Base-by-base conservation (phyloP, 2,797 vertebrate genomes). In the Leptoclinus maculatus region DNA sequence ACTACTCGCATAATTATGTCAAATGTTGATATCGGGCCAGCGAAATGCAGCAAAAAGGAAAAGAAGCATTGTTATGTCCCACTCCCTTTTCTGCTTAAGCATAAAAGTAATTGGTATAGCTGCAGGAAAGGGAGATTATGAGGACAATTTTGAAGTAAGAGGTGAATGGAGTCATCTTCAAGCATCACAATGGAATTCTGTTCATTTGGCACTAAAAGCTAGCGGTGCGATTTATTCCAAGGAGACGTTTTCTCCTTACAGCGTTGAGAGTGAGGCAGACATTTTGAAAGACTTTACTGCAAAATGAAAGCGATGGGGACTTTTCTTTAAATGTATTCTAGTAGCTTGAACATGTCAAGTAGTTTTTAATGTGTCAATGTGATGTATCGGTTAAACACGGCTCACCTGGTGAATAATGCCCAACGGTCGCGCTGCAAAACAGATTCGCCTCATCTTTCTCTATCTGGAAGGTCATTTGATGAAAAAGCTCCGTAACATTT, bases 301-400 rank as follows among this genome's bases (percentile, higher is more conserved):
- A 1, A 49, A 82, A 80, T 85, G 59, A 82, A 87, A 86, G 69
- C 57, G 47, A 76, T 49, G 25, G 62, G 58, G 54, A 78, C 59
- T 65, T 72, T 27, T 67, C 76, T 84, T 85, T 66, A 36, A 66
- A 64, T 82, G 13, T 73, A 57, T 78, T 90, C 87, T 59, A 70
- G 79, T 45, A 65, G 70, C 84, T 71, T 70, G 47, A 83, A 83
- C 62, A 71, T 65, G 62, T 80, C 67, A 45, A 59, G 76, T 54
- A 39, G 71, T 75, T 43, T 78, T 88, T 76, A 65, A 89, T 86
- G 71, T 85, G 90, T 67, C 83, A 73, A n/a, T 71, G 71, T 87
- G 85, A 92, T 89, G 75, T 84, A 90, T 88, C 72, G 85, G 71
- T 85, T 90, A 85, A 88, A 92, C 89, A 86, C 77, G 49, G 67